A percentile compares a stretch with the other conserved stretches of the same genome.
phyloP scores from a whole-genome alignment of 2,113 vertebrate genomes.

The Deroptyus accipitrinus region DNA sequence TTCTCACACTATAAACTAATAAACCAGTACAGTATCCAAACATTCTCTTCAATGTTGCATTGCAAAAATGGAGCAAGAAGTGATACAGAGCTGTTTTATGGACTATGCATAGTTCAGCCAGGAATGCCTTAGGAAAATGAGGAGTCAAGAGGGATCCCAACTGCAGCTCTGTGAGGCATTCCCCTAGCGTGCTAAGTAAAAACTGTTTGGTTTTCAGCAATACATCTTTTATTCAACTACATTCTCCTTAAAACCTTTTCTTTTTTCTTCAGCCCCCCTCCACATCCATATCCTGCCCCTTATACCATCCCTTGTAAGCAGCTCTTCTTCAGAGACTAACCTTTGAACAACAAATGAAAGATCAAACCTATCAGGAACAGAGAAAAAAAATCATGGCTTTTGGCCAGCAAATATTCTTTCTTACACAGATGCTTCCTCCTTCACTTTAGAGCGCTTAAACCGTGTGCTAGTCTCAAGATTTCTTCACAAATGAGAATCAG shows the following conservation, averaged over 20 bases:
- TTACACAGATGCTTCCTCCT: neutral
- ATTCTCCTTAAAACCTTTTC: neutral
- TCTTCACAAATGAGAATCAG: neutral
- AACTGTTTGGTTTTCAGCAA: neutral
- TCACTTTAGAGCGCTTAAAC: neutral
- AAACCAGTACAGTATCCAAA: neutral
- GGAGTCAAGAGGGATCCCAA: neutral
- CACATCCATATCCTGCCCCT: neutral
- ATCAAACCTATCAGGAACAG: neutral
- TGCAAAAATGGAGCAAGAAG: neutral
- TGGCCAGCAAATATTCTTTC: neutral
- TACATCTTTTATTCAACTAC: neutral
- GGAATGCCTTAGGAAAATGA: neutral
- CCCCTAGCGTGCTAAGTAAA: neutral
- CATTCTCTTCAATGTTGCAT: neutral
- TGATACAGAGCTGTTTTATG: neutral
- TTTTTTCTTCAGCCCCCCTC: neutral
- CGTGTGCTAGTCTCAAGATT: neutral
- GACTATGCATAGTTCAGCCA: neutral
- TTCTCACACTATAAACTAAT: neutral
- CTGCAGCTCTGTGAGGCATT: neutral
- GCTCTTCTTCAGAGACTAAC: neutral
- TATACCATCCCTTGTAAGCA: neutral
- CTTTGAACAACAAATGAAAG: neutral
- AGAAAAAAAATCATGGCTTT: neutral